phyloP scores from a whole-genome alignment of 1,140 invertebrate species.

The Eurosta solidaginis region DNA sequence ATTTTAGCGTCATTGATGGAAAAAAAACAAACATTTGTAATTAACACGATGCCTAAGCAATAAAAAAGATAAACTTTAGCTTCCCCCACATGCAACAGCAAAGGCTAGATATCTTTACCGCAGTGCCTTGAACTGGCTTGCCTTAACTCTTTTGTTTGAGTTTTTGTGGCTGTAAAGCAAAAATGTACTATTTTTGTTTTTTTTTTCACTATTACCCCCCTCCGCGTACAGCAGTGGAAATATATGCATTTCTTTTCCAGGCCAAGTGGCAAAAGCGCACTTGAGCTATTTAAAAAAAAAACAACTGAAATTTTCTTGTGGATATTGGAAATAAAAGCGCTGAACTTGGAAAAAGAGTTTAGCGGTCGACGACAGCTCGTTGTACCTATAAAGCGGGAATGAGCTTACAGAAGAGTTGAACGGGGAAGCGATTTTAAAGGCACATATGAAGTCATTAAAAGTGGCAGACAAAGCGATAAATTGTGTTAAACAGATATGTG shows the following conservation, averaged over 20 bases:
- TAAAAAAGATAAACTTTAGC: conserved; percentile 25
- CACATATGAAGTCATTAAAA: conserved; percentile 30
- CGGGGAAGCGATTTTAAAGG: neutral
- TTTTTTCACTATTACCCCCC: neutral
- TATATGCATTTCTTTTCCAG: neutral
- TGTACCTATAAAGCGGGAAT: neutral
- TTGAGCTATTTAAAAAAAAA: neutral
- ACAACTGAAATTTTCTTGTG: conserved; percentile 2
- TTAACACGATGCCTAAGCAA: conserved; percentile 31
- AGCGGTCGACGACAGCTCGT: neutral
- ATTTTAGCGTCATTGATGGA: conserved; percentile 32
- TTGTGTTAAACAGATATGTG: conserved; percentile 5
- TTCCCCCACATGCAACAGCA: neutral
- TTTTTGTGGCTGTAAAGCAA: too few species aligned
- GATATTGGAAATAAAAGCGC: neutral
- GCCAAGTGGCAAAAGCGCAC: neutral
- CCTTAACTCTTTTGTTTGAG: too few species aligned
- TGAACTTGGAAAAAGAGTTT: conserved; percentile 6
- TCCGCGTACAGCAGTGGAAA: neutral
- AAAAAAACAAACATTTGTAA: conserved; percentile 35
- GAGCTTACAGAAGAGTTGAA: neutral
- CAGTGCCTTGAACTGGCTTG: too few species aligned
- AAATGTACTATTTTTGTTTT: neutral
- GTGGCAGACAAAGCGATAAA: conserved; percentile 30
- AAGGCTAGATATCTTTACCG: neutral